phyloP scores from a whole-genome alignment of 2,113 vertebrate species.

The Hydrochoerus hydrochaeris region DNA sequence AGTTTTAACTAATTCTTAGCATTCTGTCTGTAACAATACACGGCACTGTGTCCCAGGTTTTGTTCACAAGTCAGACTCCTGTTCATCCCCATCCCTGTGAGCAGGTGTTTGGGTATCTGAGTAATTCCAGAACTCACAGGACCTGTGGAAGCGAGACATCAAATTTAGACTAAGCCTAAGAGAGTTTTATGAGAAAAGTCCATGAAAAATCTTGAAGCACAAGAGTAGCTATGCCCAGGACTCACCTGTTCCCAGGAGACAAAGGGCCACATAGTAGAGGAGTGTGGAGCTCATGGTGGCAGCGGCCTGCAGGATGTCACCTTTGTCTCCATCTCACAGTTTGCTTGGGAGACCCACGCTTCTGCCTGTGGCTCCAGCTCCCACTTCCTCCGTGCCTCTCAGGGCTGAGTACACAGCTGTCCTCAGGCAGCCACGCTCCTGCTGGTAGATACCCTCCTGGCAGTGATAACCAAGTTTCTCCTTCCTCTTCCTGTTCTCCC shows the following conservation, averaged over 20 bases:
- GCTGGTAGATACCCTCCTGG: neutral
- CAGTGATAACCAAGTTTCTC: no score
- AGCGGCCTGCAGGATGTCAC: rapidly evolving
- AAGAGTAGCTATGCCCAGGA: neutral
- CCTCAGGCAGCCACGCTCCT: neutral
- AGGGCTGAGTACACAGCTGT: no score
- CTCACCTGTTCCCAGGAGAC: conserved; percentile 2
- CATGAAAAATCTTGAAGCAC: neutral
- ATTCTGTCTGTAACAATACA: neutral
- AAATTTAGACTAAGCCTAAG: neutral
- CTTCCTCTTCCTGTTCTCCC: neutral
- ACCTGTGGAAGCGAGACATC: neutral
- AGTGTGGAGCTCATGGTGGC: neutral
- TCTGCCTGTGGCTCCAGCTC: neutral
- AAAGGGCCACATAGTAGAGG: neutral
- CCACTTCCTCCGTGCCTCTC: neutral
- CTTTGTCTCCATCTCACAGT: neutral
- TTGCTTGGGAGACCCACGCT: neutral
- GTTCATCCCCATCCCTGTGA: neutral
- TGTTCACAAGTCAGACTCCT: neutral
- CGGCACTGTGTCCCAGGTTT: neutral
- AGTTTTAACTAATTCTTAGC: neutral
- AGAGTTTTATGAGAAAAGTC: neutral
- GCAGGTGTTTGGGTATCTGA: conserved; percentile 31
- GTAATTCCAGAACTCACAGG: neutral